Conservation (phyloP, 37 sponge, comb jelly and placozoan species). For the Crambe crambe region DNA sequence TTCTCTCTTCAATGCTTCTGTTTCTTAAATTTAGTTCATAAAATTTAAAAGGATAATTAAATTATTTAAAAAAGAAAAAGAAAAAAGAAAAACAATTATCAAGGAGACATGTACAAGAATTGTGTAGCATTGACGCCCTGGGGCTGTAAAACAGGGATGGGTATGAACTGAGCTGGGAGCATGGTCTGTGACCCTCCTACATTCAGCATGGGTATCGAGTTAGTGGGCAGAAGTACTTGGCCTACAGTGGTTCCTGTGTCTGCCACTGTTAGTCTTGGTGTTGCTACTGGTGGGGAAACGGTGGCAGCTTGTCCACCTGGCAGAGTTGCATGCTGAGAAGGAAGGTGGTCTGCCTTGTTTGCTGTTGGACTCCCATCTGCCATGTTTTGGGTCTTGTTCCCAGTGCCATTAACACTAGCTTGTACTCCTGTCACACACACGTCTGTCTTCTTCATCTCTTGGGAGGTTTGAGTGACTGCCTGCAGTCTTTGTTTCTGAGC, state of each 20-base stretch:
- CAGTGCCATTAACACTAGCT: background rate
- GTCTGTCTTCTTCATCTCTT: too few species aligned
- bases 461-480: background rate
- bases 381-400: background rate
- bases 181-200: background rate
- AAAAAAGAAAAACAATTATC: too few species aligned
- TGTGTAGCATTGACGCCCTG: constrained; percentile 8
- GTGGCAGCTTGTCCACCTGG: too few species aligned
- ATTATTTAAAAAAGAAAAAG: too few species aligned
- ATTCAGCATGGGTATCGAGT: background rate
- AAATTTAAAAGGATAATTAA: too few species aligned
- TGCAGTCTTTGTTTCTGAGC: too few species aligned
- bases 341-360: background rate
- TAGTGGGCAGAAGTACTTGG: constrained; percentile 2
- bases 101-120: constrained; percentile 13
- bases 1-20: too few species aligned
- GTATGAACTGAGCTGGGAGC: constrained; percentile 15
- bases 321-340: background rate
- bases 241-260: background rate
- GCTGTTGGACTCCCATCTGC: background rate
- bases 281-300: background rate
- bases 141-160: constrained; percentile 25
- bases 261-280: background rate
- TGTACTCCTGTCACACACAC: background rate
- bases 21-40: too few species aligned